A percentile compares a stretch with the other conserved stretches of the same genome.
Evolutionary conservation across 2,113 vertebrate species (phyloP).

Genomic region (Sphyrna mokarran): DNA sequence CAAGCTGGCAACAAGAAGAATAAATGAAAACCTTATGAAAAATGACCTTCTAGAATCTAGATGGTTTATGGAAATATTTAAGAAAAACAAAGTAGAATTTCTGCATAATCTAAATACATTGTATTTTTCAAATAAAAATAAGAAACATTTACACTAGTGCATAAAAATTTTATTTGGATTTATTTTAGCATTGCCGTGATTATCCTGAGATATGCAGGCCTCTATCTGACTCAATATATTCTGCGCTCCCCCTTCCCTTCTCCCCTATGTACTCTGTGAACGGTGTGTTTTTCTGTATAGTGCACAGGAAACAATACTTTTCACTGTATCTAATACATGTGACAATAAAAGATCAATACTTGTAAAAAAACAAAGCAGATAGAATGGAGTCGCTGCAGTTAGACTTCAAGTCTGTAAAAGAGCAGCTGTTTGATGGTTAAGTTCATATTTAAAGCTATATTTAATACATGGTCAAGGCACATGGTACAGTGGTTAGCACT

Average conservation of each 20-base stretch:
- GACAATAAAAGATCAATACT: not conserved
- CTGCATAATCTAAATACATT: not conserved
- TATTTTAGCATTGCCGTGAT: not conserved
- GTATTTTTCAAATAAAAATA: not conserved
- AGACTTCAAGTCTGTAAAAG: not conserved
- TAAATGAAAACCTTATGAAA: not conserved
- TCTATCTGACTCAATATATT: not conserved
- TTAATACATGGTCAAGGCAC: not conserved
- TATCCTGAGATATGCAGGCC: not conserved
- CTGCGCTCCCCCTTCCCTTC: no score
- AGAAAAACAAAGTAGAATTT: not conserved
- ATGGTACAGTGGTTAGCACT: no score
- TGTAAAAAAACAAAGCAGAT: not conserved
- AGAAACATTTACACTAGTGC: not conserved
- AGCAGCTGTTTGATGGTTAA: not conserved
- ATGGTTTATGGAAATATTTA: not conserved
- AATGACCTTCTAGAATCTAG: not conserved
- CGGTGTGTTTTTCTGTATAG: no score
- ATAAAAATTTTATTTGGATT: not conserved
- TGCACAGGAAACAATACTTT: no score
- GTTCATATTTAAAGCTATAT: not conserved
- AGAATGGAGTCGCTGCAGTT: not conserved
- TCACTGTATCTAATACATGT: no score
- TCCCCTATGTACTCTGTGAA: no score
- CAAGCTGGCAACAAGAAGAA: not conserved